Base-by-base conservation (phyloP, 2,797 vertebrate genomes). In the Peromyscus nudipes region DNA sequence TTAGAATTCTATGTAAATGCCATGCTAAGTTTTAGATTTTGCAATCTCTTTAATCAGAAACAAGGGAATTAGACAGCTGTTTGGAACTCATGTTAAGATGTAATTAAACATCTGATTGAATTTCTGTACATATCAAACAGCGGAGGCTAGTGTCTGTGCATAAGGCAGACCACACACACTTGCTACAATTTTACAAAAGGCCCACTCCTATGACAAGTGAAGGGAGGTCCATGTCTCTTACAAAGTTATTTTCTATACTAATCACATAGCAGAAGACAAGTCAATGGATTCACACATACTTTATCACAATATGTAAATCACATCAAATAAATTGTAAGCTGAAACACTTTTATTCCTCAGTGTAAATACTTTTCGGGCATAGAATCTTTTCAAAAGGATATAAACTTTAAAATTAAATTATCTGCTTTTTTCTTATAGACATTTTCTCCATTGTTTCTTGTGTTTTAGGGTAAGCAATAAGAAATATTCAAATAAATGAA, bases 21-120 rank as follows among this genome's bases (percentile, higher is more conserved):
- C 98, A 99, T 99, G 99, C 99, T 99, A 99, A 99, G 99, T 99
- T 99, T 99, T 99, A 99, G 99, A 99, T 99, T 97, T 99, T 99
- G 98, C 99, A 99, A 99, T 99, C 99, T 99, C 98, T 99, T 99
- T 99, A 99, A 99, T 99, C 99, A 99, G 99, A 99, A 99, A 98
- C 99, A 98, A 99, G 99, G 99, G 99, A 99, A 99, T 99, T 99
- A 99, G 99, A 99, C 99, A 99, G 99, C 99, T 99, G 99, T 99
- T 99, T 99, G 98, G 98, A 99, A 99, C 98, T 99, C 99, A 98
- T 99, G 99, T 99, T 99, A 99, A 99, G 99, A 99, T 99, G 99
- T 99, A 99, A 99, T 99, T 99, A 99, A 99, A 99, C 98, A 99
- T 99, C 99, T 99, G 99, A 99, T 99, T 99, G 99, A 99, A 99